Evolutionary conservation across 2,888 invertebrate species (phyloP), one percentile per base, ranked within the genome.

Genomic region (Eupithecia vulgata): DNA sequence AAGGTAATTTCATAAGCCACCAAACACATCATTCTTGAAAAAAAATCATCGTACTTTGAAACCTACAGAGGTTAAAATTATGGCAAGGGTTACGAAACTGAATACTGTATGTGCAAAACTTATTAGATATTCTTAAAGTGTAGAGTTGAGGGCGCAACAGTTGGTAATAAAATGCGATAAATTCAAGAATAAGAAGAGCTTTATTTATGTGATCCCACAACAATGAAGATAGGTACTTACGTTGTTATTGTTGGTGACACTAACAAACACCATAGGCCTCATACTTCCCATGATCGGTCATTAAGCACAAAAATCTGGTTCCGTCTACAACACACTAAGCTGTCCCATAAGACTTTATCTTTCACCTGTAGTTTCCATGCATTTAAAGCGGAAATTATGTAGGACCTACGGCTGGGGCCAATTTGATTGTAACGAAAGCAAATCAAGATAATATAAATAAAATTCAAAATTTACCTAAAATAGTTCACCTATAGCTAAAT

Each of bases 241-340:
- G 81, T 84, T 85, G 86, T 87, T 88, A 85, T 74, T 81, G 83
- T 79, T 85, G 85, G 85, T 84, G 85, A 84, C 84, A 84, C 83
- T 87, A 89, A 86, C 85, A 86, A 84, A 79, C 84, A 89, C 87
- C 89, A 52, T 37, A 86, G 85, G 82, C 84, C 85, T 84, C 85
- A 81, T 87, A 88, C 89, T 90, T 81, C 91, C 91, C 90, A 90
- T 89, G 88, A 86, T 79, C 48, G 80, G 76, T 81, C 73, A 83
- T 81, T 87, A 92, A 91, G 91, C 93, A 92, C 90, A 91, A 89
- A 85, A 84, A 81, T 78, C 83, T 84, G 83, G 82, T 87, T 81
- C 88, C 90, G 81, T 89, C 93, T 94, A 94, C 93, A 85, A 88
- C 91, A 94, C 93, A 93, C 91, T 91, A 93, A 93, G 93, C 92